Evolutionary conservation across 1,140 invertebrate species (phyloP).

Genomic region (Brachionus sp.): DNA sequence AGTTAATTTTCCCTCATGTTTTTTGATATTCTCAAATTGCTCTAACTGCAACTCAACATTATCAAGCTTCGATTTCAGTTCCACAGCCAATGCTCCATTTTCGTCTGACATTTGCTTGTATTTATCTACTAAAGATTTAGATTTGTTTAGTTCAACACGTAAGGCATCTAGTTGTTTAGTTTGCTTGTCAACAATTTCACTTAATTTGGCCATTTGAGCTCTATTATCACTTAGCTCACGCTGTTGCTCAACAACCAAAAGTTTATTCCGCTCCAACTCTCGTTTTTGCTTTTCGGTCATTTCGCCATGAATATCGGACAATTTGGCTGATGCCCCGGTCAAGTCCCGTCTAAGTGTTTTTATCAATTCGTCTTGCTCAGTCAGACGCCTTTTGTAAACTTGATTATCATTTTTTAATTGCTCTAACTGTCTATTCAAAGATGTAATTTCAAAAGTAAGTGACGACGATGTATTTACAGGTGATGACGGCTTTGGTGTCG

Average conservation of each 20-base stretch:
- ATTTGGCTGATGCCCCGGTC: slow-evolving; percentile 54
- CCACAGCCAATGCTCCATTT: slow-evolving; percentile 17
- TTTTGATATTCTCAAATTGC: not conserved
- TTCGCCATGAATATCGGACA: slow-evolving; percentile 58
- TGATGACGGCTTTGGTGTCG: slow-evolving; percentile 50
- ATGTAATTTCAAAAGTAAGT: slow-evolving; percentile 47
- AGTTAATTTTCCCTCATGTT: slow-evolving; percentile 47
- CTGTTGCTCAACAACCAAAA: slow-evolving; percentile 50
- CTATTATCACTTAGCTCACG: slow-evolving; percentile 53
- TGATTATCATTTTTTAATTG: slow-evolving; percentile 52
- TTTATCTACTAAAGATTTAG: slow-evolving; percentile 21
- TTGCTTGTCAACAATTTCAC: slow-evolving; percentile 58
- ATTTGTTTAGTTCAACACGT: slow-evolving; percentile 8
- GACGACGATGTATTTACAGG: slow-evolving; percentile 54
- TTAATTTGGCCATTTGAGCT: slow-evolving; percentile 57
- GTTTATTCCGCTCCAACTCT: slow-evolving; percentile 55
- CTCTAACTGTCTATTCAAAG: slow-evolving; percentile 7
- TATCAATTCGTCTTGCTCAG: slow-evolving; percentile 55
- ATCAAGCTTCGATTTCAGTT: slow-evolving; percentile 11
- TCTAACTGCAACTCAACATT: not conserved
- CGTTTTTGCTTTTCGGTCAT: slow-evolving; percentile 58
- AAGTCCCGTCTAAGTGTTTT: slow-evolving; percentile 54
- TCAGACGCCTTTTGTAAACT: slow-evolving; percentile 52
- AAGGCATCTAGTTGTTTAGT: slow-evolving; percentile 52
- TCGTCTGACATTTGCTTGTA: slow-evolving; percentile 22